Conservation (phyloP, 2,797 vertebrate species). For the Leptoclinus maculatus region DNA sequence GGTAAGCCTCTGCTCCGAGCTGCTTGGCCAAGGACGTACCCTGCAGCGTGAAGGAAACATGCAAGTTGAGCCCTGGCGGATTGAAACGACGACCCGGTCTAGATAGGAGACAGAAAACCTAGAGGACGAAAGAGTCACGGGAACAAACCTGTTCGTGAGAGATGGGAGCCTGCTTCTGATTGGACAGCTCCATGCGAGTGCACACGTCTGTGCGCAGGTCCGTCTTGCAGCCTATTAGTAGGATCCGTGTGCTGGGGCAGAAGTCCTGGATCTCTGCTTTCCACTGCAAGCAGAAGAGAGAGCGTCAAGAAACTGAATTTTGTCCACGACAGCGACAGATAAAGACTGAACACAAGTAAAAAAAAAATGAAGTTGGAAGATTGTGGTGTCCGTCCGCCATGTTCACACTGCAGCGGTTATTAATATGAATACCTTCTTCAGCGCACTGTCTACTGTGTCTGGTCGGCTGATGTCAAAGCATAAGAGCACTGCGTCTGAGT, state of each 20-base stretch:
- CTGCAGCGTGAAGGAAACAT: conserved; percentile 64
- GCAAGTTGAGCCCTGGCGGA: background rate
- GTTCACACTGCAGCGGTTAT: background rate
- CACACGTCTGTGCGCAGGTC: conserved; percentile 94
- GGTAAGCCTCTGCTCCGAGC: conserved; percentile 90
- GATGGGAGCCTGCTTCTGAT: conserved; percentile 92
- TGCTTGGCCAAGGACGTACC: conserved; percentile 91
- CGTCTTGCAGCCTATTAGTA: conserved; percentile 95
- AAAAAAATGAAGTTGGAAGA: background rate
- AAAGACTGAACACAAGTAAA: background rate
- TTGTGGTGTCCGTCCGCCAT: background rate
- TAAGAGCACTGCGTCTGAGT: conserved; percentile 93
- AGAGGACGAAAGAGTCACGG: background rate
- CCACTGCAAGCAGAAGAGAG: conserved; percentile 84
- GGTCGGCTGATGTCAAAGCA: conserved; percentile 96
- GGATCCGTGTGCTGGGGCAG: conserved; percentile 91
- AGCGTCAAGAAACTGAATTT: background rate
- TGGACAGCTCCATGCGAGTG: conserved; percentile 94
- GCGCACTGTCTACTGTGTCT: conserved; percentile 89
- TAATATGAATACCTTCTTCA: conserved; percentile 89
- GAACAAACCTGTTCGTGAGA: conserved; percentile 93
- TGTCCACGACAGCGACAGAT: background rate
- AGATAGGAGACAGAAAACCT: conserved; percentile 1
- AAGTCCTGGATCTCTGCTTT: conserved; percentile 95
- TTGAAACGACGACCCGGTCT: background rate